Evolutionary conservation across 2,888 invertebrate species (phyloP), one percentile per base, ranked within the genome.

Genomic region (Allacma fusca): DNA sequence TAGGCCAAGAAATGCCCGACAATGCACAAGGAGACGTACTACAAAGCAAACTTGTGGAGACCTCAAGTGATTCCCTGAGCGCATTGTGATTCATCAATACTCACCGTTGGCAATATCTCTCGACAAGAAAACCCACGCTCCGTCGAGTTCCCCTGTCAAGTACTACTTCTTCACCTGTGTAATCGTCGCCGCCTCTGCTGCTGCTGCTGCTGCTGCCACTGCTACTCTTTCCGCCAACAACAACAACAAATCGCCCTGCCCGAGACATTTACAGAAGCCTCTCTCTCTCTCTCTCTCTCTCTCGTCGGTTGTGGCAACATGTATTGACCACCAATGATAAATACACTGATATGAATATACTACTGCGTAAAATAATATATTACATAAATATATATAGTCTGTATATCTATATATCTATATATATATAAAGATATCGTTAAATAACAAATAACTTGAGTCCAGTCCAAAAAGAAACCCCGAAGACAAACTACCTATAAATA

Each of bases 11-110:
- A 92, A 87, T 95, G 95, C 88, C 94, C 94, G 70, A 92, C 93
- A 84, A 95, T 95, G 95, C 92, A 93, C 86, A 92, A 92, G 87
- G 93, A 95, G 86, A 94, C 94, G 92, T 93, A 94, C 86, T 95
- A 95, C 87, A 92, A 92, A 90, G 93, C 82, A 72, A 84, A 84
- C 79, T 75, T 84, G 77, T 84, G 84, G 84, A 80, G 84, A 79
- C 84, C 84, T 26, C 81, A 80, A 57, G 70, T 78, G 34, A 73
- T 75, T 65, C 71, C 43, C 64, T 74, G 65, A 77, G 68, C 43
- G 19, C 75, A 50, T 68, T 75, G 75, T 59, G 44, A 75, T 67
- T 69, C 75, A 75, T 75, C 75, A 75, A 75, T 68, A 26, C 70
- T 62, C 62, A 62, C 62, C 62, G 23, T 62, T 62, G 62, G 62